Evolutionary conservation across 2,888 invertebrate species (phyloP).

Genomic region (Drosophila subquinaria): DNA sequence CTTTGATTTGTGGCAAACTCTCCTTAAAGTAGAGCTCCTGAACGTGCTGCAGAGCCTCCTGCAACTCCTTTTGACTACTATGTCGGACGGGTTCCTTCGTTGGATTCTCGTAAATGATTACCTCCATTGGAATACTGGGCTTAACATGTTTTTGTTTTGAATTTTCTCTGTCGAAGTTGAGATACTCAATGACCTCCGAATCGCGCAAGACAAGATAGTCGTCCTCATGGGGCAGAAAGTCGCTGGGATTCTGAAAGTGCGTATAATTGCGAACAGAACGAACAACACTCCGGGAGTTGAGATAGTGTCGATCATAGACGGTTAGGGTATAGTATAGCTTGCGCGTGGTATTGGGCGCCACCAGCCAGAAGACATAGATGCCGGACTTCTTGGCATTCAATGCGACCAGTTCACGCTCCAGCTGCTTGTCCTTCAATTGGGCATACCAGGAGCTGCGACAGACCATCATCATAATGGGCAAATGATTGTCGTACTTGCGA

Average conservation of each 20-base stretch:
- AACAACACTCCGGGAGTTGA: slow-evolving; percentile 47
- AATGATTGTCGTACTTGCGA: slow-evolving; percentile 35
- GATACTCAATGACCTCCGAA: slow-evolving; percentile 29
- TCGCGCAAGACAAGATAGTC: slow-evolving; percentile 57
- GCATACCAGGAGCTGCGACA: slow-evolving; percentile 57
- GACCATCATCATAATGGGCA: slow-evolving; percentile 50
- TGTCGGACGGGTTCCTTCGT: slow-evolving; percentile 1
- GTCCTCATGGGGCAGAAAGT: slow-evolving; percentile 42
- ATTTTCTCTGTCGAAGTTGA: not conserved
- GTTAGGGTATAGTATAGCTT: slow-evolving; percentile 54
- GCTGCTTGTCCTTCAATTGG: slow-evolving; percentile 41
- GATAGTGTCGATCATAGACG: slow-evolving; percentile 41
- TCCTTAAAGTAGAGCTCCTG: not conserved
- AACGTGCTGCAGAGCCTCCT: slow-evolving; percentile 19
- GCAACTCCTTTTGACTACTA: slow-evolving; percentile 25
- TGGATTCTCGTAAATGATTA: slow-evolving; percentile 40
- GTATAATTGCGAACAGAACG: slow-evolving; percentile 45
- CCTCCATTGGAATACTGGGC: slow-evolving; percentile 40
- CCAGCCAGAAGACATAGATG: slow-evolving; percentile 64
- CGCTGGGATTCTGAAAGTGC: slow-evolving; percentile 47
- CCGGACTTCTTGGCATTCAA: slow-evolving; percentile 19
- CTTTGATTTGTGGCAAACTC: not conserved
- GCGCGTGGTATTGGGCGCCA: slow-evolving; percentile 33
- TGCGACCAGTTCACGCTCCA: slow-evolving; percentile 29
- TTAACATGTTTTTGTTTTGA: not conserved